Evolutionary conservation across 2,113 vertebrate species (phyloP).

Genomic region (Engraulis encrasicolus): DNA sequence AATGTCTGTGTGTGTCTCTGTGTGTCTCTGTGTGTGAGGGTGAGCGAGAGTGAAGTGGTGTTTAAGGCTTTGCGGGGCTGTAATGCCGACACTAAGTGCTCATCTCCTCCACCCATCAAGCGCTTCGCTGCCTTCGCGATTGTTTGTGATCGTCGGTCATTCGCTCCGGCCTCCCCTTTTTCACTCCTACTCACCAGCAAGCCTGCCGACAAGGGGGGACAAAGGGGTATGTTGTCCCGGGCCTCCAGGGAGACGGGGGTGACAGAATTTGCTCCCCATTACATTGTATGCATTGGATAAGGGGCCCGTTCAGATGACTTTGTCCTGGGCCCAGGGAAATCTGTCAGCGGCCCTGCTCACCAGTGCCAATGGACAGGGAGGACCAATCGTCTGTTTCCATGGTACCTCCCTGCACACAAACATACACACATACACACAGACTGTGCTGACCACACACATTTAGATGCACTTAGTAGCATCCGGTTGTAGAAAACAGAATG

Average conservation of each 20-base stretch:
- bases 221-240: no score
- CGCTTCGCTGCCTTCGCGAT: slow-evolving; percentile 1
- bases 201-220: no score
- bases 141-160: slow-evolving; percentile 7
- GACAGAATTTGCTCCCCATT: no score
- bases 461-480: not conserved
- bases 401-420: not conserved
- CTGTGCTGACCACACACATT: not conserved
- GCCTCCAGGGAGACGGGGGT: no score
- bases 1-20: not conserved
- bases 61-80: not conserved
- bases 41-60: not conserved
- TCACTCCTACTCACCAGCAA: not conserved
- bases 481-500: not conserved
- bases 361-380: slow-evolving; percentile 8
- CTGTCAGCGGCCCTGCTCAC: no score
- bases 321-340: no score
- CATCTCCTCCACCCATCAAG: not conserved
- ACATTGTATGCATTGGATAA: no score
- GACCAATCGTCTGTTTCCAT: not conserved
- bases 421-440: not conserved
- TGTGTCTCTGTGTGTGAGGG: not conserved
- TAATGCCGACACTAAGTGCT: not conserved
- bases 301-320: no score
- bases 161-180: not conserved